Evolutionary conservation across 2,797 vertebrate genomes (phyloP).

Genomic region (Betta splendens): DNA sequence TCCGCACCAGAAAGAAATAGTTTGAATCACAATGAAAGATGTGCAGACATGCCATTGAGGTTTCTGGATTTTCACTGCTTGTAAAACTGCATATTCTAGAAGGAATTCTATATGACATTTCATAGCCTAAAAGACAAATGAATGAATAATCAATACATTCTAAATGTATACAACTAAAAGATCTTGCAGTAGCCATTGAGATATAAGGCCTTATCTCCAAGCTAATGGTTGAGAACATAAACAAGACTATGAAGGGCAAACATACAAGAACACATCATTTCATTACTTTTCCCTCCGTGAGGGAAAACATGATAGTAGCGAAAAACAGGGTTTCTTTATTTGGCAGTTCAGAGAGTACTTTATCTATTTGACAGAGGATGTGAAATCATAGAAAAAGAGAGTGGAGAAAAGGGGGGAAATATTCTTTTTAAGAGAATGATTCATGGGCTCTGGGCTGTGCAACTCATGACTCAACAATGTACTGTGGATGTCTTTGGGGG

Average conservation of each 20-base stretch:
- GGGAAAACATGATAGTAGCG: slow-evolving; percentile 53
- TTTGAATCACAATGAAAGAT: slow-evolving; percentile 44
- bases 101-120: slow-evolving; percentile 73
- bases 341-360: slow-evolving; percentile 70
- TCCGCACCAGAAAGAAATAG: slow-evolving; percentile 9
- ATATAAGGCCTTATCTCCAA: slow-evolving; percentile 21
- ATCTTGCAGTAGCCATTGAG: slow-evolving; percentile 3
- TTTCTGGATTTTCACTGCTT: slow-evolving; percentile 11
- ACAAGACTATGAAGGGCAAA: slow-evolving; percentile 38
- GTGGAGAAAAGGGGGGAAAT: slow-evolving; percentile 53
- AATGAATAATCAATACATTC: slow-evolving; percentile 46
- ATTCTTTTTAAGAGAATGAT: slow-evolving; percentile 77
- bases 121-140: slow-evolving; percentile 74
- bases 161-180: slow-evolving; percentile 26
- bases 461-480: slow-evolving; percentile 84
- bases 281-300: slow-evolving; percentile 35
- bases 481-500: slow-evolving; percentile 74
- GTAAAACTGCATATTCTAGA: slow-evolving; percentile 6
- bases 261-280: slow-evolving; percentile 43
- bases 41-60: slow-evolving; percentile 7
- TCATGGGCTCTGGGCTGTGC: slow-evolving; percentile 70
- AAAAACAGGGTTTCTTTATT: slow-evolving; percentile 73
- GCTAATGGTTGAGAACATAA: slow-evolving; percentile 39
- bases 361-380: slow-evolving; percentile 76
- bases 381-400: slow-evolving; percentile 72